Evolutionary conservation across 2,797 vertebrate species (phyloP).

Genomic region (Parauchenoglanis ngamensis): DNA sequence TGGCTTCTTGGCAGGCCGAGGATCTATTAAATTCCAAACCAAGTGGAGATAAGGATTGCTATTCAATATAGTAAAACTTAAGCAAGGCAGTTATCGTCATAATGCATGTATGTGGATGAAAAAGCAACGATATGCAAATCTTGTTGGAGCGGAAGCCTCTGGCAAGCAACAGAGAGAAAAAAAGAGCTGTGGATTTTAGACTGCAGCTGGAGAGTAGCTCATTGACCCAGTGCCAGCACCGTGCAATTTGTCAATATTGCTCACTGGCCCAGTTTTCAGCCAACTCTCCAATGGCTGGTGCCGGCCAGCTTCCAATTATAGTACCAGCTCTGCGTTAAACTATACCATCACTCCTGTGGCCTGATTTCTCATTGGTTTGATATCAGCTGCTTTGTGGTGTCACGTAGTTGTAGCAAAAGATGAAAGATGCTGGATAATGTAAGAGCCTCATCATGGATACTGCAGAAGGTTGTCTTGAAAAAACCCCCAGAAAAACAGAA

Average conservation of each 20-base stretch:
- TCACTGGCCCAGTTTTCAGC: slow-evolving; percentile 52
- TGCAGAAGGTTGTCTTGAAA: not conserved
- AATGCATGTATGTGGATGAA: not conserved
- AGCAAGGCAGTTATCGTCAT: not conserved
- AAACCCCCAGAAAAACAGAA: not conserved
- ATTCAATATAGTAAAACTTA: not conserved
- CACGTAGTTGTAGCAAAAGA: not conserved
- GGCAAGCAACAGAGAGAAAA: not conserved
- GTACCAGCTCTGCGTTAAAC: slow-evolving; percentile 8
- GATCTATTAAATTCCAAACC: not conserved
- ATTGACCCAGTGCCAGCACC: slow-evolving; percentile 43
- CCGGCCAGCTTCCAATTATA: slow-evolving; percentile 48
- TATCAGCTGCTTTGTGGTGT: not conserved
- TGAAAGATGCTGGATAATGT: slow-evolving; percentile 1
- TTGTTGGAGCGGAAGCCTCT: not conserved
- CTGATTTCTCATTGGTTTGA: slow-evolving; percentile 30
- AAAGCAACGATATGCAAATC: not conserved
- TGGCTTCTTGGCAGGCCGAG: not conserved
- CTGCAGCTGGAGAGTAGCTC: slow-evolving; percentile 29
- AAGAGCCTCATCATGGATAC: not conserved
- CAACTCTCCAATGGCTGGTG: slow-evolving; percentile 38
- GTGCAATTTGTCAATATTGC: slow-evolving; percentile 53
- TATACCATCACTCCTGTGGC: slow-evolving; percentile 26
- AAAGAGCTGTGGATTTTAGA: slow-evolving; percentile 19
- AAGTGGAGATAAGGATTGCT: not conserved